Base-by-base conservation (phyloP, 1,140 invertebrate species). In the Pseudomyrmex gracilis region DNA sequence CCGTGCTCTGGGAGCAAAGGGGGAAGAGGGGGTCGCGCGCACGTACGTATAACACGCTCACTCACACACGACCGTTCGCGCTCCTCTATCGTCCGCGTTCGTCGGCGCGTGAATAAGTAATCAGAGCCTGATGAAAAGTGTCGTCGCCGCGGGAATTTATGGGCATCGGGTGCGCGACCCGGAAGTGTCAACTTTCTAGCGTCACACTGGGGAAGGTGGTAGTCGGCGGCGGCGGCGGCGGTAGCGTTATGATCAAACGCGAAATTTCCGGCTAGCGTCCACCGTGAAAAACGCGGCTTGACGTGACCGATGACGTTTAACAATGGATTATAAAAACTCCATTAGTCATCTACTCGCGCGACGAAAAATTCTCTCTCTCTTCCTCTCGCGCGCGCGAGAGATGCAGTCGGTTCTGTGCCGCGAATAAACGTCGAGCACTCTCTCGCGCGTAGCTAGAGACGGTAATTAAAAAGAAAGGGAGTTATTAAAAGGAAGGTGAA, bases 121-220 rank as follows among this genome's bases (percentile, higher is more conserved):
- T 90, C 88, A 90, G 84, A 90, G 88, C 87, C 88, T 88, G 90
- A 90, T 89, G 90, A 90, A 90, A 90, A 90, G 85, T 91, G 88
- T 89, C 90, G 87, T 86, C 87, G 80, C 86, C 82, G 45, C 85
- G 83, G 86, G 90, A 90, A 88, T 90, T 90, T 87, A 90, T 88
- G 87, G 78, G 80, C 87, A 84, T 90, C 83, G 74, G 87, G 49
- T 80, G 76, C 55, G 85, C 87, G 89, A 90, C 89, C 89, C 78
- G 86, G 76, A 90, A 87, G 87, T 88, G 88, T 89, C 87, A 89
- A 86, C 87, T 86, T 77, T 78, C 84, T 58, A 68, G 58, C 49
- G 49, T 85, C 77, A 74, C 53, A 17, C 61, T 20, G 51, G 24
- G 58, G 68, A 66, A 34, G 34, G 34, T 34, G 53, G 51, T 82